Base-by-base conservation (phyloP, 2,888 invertebrate species). In the Hedya salicella region DNA sequence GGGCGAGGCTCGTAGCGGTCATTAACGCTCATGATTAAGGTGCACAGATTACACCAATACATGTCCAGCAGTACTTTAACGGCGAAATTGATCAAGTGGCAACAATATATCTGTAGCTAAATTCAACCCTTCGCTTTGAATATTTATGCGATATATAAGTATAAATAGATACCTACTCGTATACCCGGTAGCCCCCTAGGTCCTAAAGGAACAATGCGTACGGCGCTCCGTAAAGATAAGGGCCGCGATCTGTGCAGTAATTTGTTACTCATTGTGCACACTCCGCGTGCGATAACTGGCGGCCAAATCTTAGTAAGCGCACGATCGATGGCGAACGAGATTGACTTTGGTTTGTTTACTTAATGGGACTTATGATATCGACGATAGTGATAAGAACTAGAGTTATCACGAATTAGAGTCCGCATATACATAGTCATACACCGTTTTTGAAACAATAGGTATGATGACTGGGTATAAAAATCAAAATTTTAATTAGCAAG, bases 211-310 rank as follows among this genome's bases (percentile, higher is more conserved):
- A 65, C 49, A 52, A 21, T 68, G 64, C 62, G 62, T 63, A 65
- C 48, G 63, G 61, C 60, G 67, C 65, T 63, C 59, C 68, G 57
- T 66, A 62, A 63, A 64, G 48, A 68, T 68, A 68, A 68, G 61
- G 16, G 78, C 77, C 76, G 80, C 78, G 80, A 79, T 76, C 79
- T 78, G 69, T 70, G 70, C 62, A 69, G 77, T 81, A 81, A 86
- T 86, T 86, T 84, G 85, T 85, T 80, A 85, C 80, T 79, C 79
- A 86, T 86, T 85, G 82, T 83, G 71, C 71, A 16, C 48, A 46
- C 49, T 44, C 52, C 52, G 9, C 30, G 13, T 73, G 75, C 78
- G 85, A 88, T 88, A 88, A 81, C 80, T 80, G 73, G 32, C 40
- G 30, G 46, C 64, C 65, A 61, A 54, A 61, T 60, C 61, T 53